phyloP scores from a whole-genome alignment of 2,797 vertebrate species.

The Simalia tracyae region DNA sequence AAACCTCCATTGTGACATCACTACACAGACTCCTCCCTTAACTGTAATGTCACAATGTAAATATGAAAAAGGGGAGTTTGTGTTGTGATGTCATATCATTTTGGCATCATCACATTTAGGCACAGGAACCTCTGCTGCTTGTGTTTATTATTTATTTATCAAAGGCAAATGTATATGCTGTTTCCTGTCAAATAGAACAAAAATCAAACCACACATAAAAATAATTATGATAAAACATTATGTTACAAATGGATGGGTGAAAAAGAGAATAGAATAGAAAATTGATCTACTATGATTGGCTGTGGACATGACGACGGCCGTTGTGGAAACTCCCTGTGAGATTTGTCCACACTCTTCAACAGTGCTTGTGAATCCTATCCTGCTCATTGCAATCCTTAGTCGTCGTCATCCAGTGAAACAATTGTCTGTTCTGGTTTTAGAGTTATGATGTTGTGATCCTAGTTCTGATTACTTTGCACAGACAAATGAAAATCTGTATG shows the following conservation, averaged over 20 bases:
- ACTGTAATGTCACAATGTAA: background rate
- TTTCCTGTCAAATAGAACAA: background rate
- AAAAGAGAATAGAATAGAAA: background rate
- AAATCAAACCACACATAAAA: background rate
- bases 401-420: background rate
- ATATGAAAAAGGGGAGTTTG: background rate
- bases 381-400: background rate
- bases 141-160: background rate
- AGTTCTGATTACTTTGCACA: background rate
- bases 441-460: background rate
- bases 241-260: background rate
- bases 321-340: background rate
- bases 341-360: background rate
- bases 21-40: background rate
- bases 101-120: background rate
- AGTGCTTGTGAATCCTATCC: background rate
- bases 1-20: background rate
- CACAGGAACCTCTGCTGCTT: background rate
- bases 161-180: background rate
- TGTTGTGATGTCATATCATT: background rate
- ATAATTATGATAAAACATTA: background rate
- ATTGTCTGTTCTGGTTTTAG: background rate
- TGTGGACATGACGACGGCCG: background rate
- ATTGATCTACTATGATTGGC: background rate
- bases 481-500: too few relatives aligned